These are phyloP conservation scores for Bimastos eiseni DNA, from an alignment of 2,888 invertebrate genomes.

Conservation along the genomic window DNA sequence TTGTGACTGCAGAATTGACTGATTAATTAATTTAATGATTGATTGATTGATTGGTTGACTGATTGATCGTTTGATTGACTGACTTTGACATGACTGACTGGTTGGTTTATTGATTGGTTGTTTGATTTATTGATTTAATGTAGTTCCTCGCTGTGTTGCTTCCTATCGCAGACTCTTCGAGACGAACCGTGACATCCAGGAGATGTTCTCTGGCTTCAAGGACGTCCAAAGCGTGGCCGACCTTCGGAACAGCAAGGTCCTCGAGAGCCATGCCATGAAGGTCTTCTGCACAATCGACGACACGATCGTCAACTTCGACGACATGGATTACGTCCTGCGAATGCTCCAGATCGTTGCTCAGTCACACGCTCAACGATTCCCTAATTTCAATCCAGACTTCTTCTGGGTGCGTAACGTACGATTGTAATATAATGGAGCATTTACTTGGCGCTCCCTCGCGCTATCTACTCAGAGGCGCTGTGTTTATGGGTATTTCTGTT, in stretches of 20 bases:
- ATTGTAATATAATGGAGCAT: too few relatives aligned
- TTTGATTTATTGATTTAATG: too few relatives aligned
- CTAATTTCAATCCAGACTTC: constrained; percentile 81
- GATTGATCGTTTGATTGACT: too few relatives aligned
- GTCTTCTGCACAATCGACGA: constrained; percentile 88
- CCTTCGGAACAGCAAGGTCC: constrained; percentile 78
- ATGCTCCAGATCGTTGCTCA: constrained; percentile 82
- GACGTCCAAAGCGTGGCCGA: constrained; percentile 78
- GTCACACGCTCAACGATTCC: constrained; percentile 77
- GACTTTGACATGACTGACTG: too few relatives aligned
- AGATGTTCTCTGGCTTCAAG: constrained; percentile 56
- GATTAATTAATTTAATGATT: too few relatives aligned
- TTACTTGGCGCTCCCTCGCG: too few relatives aligned
- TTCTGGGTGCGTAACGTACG: constrained; percentile 77
- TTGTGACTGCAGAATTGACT: too few relatives aligned
- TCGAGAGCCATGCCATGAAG: constrained; percentile 83
- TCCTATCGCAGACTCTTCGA: constrained; percentile 14
- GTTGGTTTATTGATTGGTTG: too few relatives aligned
- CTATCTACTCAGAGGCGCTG: too few relatives aligned
- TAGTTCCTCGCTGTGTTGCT: background rate
- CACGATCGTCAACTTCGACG: constrained; percentile 82
- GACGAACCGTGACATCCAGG: constrained; percentile 19
- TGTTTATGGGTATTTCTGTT: too few relatives aligned
- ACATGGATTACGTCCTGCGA: constrained; percentile 81
- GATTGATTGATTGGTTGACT: too few relatives aligned